Percentiles rank a stretch among this genome's conserved stretches.
Conservation (phyloP, 2,888 invertebrate species). For the Cephonodes hylas region DNA sequence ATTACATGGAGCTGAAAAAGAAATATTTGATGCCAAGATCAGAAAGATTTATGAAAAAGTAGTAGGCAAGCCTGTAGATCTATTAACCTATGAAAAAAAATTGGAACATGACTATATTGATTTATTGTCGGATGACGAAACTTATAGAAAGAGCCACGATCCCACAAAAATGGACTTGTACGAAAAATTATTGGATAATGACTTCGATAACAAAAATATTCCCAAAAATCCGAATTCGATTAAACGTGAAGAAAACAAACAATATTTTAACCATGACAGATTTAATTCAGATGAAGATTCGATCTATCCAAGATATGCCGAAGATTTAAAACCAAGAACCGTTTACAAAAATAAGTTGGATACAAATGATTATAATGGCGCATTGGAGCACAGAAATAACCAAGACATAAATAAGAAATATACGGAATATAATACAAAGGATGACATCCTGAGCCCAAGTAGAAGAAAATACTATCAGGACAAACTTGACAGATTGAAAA, state of each 20-base stretch:
- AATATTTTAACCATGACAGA: constrained; percentile 14
- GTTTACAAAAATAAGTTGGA: constrained; percentile 9
- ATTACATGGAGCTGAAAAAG: constrained; percentile 46
- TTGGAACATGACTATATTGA: background rate
- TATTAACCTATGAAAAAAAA: background rate
- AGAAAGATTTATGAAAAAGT: constrained; percentile 56
- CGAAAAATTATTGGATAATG: background rate
- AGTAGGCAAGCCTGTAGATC: constrained; percentile 26
- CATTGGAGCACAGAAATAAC: constrained; percentile 17
- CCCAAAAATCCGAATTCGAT: constrained; percentile 6
- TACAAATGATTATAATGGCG: background rate
- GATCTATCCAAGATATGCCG: constrained; percentile 12
- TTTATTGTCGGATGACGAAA: background rate
- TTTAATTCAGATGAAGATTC: constrained; percentile 14
- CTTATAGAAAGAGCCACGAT: background rate
- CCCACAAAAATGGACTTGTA: background rate
- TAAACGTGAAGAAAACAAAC: constrained; percentile 7
- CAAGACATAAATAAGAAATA: constrained; percentile 20
- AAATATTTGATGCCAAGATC: constrained; percentile 58
- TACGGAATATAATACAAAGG: constrained; percentile 18
- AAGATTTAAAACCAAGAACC: constrained; percentile 14
- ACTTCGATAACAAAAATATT: background rate
- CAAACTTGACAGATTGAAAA: constrained; percentile 53
- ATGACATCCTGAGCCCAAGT: constrained; percentile 42
- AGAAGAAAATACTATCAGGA: constrained; percentile 60